A percentile compares a stretch with the other conserved stretches of the same genome.
Conservation (phyloP, 2,797 vertebrate genomes). For the Pangasius sanitwongsei region DNA sequence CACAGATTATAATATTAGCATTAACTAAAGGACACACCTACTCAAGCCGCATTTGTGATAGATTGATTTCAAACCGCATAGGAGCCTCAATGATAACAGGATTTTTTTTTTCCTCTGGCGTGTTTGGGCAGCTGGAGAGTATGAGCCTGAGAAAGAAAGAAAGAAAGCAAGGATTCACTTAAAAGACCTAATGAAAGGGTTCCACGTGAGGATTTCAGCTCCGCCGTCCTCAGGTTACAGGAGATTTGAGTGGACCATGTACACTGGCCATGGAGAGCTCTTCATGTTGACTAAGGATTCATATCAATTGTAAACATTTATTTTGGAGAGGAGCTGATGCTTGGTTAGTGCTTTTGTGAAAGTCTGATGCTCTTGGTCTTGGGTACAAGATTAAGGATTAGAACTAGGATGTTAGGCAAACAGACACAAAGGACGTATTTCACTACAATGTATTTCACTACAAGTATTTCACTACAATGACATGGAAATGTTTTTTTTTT, state of each 20-base stretch:
- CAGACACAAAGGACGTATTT: neutral
- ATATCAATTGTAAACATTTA: neutral
- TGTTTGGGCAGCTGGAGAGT: conserved; percentile 18
- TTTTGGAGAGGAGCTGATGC: neutral
- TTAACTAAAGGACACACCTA: neutral
- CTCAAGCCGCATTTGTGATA: neutral
- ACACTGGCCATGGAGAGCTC: neutral
- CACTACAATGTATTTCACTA: no score
- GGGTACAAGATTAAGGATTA: neutral
- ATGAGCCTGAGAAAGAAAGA: neutral
- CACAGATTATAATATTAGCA: neutral
- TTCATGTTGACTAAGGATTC: neutral
- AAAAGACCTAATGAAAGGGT: conserved; percentile 2
- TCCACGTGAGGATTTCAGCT: neutral
- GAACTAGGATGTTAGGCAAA: neutral
- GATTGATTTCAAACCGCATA: neutral
- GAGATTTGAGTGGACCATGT: neutral
- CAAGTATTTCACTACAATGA: neutral
- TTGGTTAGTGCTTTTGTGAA: neutral
- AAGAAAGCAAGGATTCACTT: conserved; percentile 19
- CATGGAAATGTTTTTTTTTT: neutral
- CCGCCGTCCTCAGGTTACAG: neutral
- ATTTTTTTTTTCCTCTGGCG: neutral
- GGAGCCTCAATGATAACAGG: neutral
- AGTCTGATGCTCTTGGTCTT: neutral